Conservation (phyloP, 2,888 invertebrate species). For the Euplexia lucipara region DNA sequence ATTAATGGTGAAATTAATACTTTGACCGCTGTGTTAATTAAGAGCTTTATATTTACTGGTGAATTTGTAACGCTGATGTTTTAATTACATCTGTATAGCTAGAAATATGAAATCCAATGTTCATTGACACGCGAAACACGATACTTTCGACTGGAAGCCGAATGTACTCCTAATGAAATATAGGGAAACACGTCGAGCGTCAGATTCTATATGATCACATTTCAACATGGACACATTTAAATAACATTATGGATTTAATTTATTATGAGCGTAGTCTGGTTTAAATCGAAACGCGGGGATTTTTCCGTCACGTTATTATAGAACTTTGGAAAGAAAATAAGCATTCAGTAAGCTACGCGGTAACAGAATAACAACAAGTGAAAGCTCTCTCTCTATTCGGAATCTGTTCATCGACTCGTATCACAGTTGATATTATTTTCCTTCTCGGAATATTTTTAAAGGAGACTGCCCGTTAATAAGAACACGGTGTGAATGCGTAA, state of each 20-base stretch:
- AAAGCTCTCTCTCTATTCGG: conserved; percentile 66
- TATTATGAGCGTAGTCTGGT: conserved; percentile 43
- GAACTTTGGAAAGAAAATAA: conserved; percentile 57
- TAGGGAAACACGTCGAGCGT: conserved; percentile 19
- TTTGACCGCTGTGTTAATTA: conserved; percentile 89
- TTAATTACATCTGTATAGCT: conserved; percentile 71
- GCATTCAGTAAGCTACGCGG: conserved; percentile 50
- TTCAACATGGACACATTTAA: conserved; percentile 38
- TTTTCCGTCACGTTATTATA: conserved; percentile 48
- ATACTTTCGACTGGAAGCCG: conserved; percentile 51
- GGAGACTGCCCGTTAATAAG: conserved; percentile 76
- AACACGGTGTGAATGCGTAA: conserved; percentile 79
- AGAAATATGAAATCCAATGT: conserved; percentile 53
- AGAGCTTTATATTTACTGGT: conserved; percentile 83
- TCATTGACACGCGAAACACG: conserved; percentile 59
- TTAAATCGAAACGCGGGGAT: conserved; percentile 31
- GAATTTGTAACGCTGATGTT: conserved; percentile 75
- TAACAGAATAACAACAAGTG: conserved; percentile 63
- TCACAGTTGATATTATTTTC: conserved; percentile 68
- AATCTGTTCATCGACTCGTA: conserved; percentile 67
- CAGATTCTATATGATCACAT: conserved; percentile 38
- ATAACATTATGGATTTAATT: conserved; percentile 52
- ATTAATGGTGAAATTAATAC: conserved; percentile 91
- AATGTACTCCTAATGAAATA: conserved; percentile 52
- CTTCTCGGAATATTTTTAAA: conserved; percentile 66